Base-by-base conservation (phyloP, 2,888 invertebrate genomes). In the Melitaea athalia region DNA sequence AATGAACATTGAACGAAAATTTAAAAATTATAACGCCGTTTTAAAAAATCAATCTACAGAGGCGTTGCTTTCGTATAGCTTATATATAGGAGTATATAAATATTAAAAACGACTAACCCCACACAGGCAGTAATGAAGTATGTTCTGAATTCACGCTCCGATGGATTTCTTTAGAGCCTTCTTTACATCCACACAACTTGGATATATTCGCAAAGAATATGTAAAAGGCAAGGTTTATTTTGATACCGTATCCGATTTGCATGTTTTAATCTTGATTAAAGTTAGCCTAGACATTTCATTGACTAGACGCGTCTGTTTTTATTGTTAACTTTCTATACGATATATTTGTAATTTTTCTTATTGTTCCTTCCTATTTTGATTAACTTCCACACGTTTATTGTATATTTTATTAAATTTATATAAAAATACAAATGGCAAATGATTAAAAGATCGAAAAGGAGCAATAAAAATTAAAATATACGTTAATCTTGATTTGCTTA, bases 111-210 rank as follows among this genome's bases (percentile, higher is more conserved):
- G 59, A 49, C 47, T 55, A 50, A 67, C 55, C 70, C 62, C 68
- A 75, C 73, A 74, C 74, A 72, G 74, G 72, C 71, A 74, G 72
- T 86, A 86, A 86, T 85, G 83, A 86, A 81, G 84, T 81, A 75
- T 76, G 79, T 80, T 80, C 79, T 73, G 75, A 76, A 78, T 81
- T 81, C 79, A 81, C 83, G 81, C 77, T 77, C 75, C 79, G 77
- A 65, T 73, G 79, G 73, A 43, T 79, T 77, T 71, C 79, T 80
- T 79, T 79, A 75, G 74, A 78, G 70, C 66, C 69, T 71, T 68
- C 76, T 79, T 79, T 79, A 78, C 77, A 75, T 72, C 69, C 68
- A 67, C 70, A 64, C 74, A 71, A 12, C 68, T 75, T 73, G 75
- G 74, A 77, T 77, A 78, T 79, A 77, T 81, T 78, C 77, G 75